These are phyloP conservation scores for Lutjanus argentimaculatus DNA, from an alignment of 2,797 vertebrate species.

Conservation along the genomic window DNA sequence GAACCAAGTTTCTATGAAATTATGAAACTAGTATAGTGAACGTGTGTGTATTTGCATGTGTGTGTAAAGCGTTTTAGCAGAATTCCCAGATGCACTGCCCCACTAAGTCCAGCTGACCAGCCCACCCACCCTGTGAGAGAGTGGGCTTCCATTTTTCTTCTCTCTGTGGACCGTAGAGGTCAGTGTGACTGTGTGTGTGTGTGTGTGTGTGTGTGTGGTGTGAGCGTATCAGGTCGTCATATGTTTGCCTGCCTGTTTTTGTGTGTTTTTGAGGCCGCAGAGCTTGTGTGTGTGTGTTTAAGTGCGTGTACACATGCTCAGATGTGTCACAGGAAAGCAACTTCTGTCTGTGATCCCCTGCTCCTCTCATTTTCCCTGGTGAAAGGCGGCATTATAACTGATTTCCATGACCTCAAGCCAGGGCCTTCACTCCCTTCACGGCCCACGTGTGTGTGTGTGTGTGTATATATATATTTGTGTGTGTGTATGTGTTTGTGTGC, in stretches of 20 bases:
- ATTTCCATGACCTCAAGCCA: slow-evolving; percentile 86
- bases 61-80: slow-evolving; percentile 75
- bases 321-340: slow-evolving; percentile 65
- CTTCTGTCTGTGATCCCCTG: slow-evolving; percentile 65
- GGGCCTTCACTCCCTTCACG: slow-evolving; percentile 64
- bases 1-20: slow-evolving; percentile 17
- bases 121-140: slow-evolving; percentile 86
- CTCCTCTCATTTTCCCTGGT: slow-evolving; percentile 81
- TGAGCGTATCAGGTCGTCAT: slow-evolving; percentile 28
- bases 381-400: slow-evolving; percentile 83
- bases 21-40: slow-evolving; percentile 22
- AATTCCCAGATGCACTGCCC: slow-evolving; percentile 78
- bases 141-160: slow-evolving; percentile 80
- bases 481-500: slow-evolving; percentile 35
- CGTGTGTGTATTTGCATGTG: slow-evolving; percentile 37
- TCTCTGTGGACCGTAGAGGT: slow-evolving; percentile 69
- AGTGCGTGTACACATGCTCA: slow-evolving; percentile 17
- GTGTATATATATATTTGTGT: slow-evolving; percentile 29
- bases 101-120: slow-evolving; percentile 77
- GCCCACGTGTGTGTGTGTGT: slow-evolving; percentile 51
- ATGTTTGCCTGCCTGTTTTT: slow-evolving; percentile 33
- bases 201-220: slow-evolving; percentile 23
- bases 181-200: slow-evolving; percentile 40
- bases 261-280: slow-evolving; percentile 32
- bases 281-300: slow-evolving; percentile 28